Conservation (phyloP, 2,888 invertebrate genomes). For the Rugalucina vietnamica region DNA sequence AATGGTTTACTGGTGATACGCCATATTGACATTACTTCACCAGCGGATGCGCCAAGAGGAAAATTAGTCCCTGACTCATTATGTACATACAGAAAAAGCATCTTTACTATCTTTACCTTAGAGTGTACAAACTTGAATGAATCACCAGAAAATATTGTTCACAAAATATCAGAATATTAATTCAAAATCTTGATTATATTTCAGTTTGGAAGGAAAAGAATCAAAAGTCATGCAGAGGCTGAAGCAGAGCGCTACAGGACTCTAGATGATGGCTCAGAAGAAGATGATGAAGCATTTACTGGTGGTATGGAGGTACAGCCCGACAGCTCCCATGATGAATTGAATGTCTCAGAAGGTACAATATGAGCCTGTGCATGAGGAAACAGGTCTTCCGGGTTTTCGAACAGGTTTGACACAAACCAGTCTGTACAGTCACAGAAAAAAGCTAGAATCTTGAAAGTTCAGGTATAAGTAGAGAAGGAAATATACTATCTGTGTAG, state of each 20-base stretch:
- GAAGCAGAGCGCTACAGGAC: slow-evolving; percentile 41
- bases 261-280: slow-evolving; percentile 20
- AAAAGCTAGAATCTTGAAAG: background rate
- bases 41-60: background rate
- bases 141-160: background rate
- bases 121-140: too few species aligned
- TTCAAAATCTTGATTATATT: slow-evolving; percentile 9
- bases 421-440: background rate
- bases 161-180: background rate
- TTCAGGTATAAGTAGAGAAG: background rate
- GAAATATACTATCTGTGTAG: background rate
- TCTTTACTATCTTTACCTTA: too few species aligned
- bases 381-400: background rate
- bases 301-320: slow-evolving; percentile 25
- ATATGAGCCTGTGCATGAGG: background rate
- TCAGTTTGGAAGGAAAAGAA: slow-evolving; percentile 68
- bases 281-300: slow-evolving; percentile 50
- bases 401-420: background rate
- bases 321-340: slow-evolving; percentile 42
- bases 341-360: background rate
- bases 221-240: slow-evolving; percentile 58
- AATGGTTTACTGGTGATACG: background rate
- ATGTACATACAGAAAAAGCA: too few species aligned
- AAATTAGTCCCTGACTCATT: too few species aligned
- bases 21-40: background rate